These are phyloP conservation scores for Vireo griseus DNA, from an alignment of 2,797 vertebrate species.

Conservation along the genomic window DNA sequence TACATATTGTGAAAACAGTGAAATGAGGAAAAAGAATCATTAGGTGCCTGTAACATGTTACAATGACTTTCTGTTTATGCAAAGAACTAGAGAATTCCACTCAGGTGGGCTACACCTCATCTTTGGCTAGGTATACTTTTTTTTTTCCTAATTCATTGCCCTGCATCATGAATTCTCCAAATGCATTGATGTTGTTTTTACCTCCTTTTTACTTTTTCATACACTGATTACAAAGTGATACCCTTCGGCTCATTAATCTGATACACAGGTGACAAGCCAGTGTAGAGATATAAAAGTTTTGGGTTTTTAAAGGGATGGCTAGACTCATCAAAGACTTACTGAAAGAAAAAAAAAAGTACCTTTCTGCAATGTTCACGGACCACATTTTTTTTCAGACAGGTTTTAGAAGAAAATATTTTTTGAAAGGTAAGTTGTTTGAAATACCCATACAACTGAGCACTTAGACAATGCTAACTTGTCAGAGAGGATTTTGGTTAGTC, in stretches of 20 bases:
- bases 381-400: not conserved
- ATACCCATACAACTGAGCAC: not conserved
- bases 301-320: not conserved
- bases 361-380: not conserved
- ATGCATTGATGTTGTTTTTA: not conserved
- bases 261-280: not conserved
- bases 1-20: not conserved
- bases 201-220: not conserved
- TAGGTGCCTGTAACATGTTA: not conserved
- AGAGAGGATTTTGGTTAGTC: not conserved
- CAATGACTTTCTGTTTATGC: not conserved
- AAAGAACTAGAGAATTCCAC: not conserved
- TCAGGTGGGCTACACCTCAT: not conserved
- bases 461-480: not conserved
- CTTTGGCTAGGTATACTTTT: not conserved
- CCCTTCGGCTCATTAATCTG: not conserved
- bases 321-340: not conserved
- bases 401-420: not conserved
- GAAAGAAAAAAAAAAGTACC: rapidly evolving
- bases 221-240: not conserved
- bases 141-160: not conserved
- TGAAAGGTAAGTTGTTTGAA: not conserved
- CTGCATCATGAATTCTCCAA: not conserved
- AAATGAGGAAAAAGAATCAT: not conserved
- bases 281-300: not conserved